A percentile compares a stretch with the other conserved stretches of the same genome.
Evolutionary conservation across 2,888 invertebrate species (phyloP).

Genomic region (Polydesmus complanatus): DNA sequence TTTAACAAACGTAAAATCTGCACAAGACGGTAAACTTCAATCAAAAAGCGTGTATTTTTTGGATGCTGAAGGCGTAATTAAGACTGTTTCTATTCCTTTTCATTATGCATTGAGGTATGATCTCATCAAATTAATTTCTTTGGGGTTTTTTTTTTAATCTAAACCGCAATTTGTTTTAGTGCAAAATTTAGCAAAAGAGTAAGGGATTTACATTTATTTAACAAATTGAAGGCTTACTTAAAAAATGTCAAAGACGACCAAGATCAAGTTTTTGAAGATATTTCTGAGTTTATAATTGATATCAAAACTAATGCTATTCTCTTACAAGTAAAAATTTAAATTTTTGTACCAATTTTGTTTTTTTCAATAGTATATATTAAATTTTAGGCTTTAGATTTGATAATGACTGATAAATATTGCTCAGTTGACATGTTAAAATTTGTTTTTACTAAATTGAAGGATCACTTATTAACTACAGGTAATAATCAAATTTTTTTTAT

Average conservation of each 20-base stretch:
- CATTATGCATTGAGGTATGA: conserved; percentile 58
- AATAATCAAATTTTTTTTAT: background rate
- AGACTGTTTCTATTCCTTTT: conserved; percentile 74
- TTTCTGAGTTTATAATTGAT: conserved; percentile 24
- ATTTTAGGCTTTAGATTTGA: background rate
- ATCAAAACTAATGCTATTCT: conserved; percentile 26
- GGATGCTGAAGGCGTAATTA: conserved; percentile 67
- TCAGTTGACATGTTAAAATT: conserved; percentile 10
- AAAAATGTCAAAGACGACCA: conserved; percentile 25
- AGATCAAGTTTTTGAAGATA: conserved; percentile 15
- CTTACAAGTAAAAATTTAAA: conserved; percentile 22
- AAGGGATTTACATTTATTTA: conserved; percentile 70
- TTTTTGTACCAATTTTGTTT: background rate
- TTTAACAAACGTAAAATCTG: conserved; percentile 38
- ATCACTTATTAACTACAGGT: conserved; percentile 19
- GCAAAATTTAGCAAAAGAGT: conserved; percentile 75
- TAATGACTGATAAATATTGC: background rate
- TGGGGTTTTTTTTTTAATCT: conserved; percentile 11
- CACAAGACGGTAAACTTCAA: conserved; percentile 44
- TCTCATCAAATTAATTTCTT: conserved; percentile 4
- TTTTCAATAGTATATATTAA: background rate
- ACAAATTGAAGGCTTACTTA: conserved; percentile 41
- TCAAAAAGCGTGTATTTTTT: conserved; percentile 55
- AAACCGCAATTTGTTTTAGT: conserved; percentile 33
- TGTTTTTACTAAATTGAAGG: conserved; percentile 14